Percentiles rank a stretch among this genome's conserved stretches.
Evolutionary conservation across 2,113 vertebrate genomes (phyloP).

Genomic region (Nothocercus julius): DNA sequence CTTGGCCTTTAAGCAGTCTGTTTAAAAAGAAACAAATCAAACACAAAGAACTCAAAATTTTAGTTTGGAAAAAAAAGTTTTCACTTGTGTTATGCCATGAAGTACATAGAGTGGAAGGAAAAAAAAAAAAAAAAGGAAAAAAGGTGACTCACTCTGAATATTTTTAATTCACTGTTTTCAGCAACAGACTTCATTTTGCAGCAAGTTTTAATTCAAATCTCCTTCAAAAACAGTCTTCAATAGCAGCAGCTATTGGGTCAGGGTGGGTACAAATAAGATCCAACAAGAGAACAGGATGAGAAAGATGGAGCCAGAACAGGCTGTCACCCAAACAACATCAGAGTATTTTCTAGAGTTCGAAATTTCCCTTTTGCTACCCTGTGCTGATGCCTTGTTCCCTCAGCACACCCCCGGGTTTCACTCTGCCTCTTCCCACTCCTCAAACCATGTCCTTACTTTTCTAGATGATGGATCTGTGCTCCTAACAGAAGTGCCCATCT

Average conservation of each 20-base stretch:
- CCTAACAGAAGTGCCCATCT: not conserved
- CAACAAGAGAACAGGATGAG: not conserved
- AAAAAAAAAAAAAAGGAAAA: not conserved
- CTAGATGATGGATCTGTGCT: not conserved
- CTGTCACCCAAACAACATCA: not conserved
- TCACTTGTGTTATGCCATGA: not conserved
- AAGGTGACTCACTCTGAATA: not conserved
- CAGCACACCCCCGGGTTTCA: not conserved
- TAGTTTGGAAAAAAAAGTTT: not conserved
- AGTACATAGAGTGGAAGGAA: not conserved
- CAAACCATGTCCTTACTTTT: not conserved
- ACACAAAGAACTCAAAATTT: not conserved
- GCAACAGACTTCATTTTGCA: conserved; percentile 1
- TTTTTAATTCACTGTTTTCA: not conserved
- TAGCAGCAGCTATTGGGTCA: not conserved
- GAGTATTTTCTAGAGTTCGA: not conserved
- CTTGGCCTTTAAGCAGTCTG: conserved; percentile 8
- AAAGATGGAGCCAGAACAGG: not conserved
- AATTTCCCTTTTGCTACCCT: not conserved
- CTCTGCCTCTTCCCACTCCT: not conserved
- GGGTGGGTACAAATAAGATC: not conserved
- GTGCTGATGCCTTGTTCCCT: not conserved
- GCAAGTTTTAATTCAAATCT: not conserved
- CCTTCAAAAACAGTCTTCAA: not conserved
- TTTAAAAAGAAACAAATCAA: conserved; percentile 16